Percentiles rank a stretch among this genome's conserved stretches.
Evolutionary conservation across 2,888 invertebrate species (phyloP).

Genomic region (Anaspis maculata): DNA sequence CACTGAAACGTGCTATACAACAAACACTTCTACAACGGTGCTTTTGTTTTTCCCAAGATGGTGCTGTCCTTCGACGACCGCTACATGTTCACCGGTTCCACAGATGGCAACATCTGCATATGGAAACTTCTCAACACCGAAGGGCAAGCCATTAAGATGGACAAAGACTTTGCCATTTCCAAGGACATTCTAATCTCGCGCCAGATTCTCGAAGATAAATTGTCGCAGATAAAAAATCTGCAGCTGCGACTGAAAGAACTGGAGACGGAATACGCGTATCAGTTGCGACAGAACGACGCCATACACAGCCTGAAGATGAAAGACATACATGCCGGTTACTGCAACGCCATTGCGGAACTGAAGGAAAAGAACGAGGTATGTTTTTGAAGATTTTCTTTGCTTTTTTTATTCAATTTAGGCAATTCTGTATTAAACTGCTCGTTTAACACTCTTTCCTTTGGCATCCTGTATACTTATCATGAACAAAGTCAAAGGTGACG

Average conservation of each 20-base stretch:
- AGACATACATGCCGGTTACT: conserved; percentile 75
- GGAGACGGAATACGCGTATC: conserved; percentile 81
- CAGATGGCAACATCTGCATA: conserved; percentile 72
- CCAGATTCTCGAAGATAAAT: conserved; percentile 70
- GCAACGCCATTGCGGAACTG: conserved; percentile 71
- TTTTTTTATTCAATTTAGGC: too few species aligned
- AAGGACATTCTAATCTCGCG: conserved; percentile 79
- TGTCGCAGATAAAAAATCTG: conserved; percentile 54
- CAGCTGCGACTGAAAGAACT: conserved; percentile 72
- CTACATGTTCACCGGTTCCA: conserved; percentile 63
- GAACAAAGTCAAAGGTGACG: too few species aligned
- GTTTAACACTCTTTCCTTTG: too few species aligned
- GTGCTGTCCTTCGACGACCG: conserved; percentile 73
- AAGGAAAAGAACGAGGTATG: conserved; percentile 58
- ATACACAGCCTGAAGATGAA: conserved; percentile 71
- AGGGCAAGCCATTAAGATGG: conserved; percentile 60
- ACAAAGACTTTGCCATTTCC: conserved; percentile 67
- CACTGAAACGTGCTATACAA: too few species aligned
- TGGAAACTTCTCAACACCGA: conserved; percentile 75
- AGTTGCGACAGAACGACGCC: conserved; percentile 70
- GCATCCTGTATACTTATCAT: too few species aligned
- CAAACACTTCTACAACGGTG: too few species aligned
- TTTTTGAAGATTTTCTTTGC: conserved; percentile 39
- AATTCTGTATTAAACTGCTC: too few species aligned
- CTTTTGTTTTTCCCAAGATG: conserved; percentile 43